Conservation (phyloP, 2,888 invertebrate species). For the Neelides folsomi region DNA sequence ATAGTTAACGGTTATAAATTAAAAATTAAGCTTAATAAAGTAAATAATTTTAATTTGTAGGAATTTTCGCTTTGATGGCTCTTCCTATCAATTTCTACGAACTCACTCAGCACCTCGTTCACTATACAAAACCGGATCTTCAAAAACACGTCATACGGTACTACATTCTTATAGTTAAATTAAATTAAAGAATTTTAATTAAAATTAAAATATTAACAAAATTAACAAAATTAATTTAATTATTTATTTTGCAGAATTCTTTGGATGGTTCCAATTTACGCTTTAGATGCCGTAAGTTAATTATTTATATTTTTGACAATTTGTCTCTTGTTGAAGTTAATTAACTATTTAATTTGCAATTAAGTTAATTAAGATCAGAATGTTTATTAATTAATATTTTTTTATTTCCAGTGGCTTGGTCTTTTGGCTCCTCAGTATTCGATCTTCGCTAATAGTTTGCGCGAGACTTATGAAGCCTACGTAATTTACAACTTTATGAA, state of each 20-base stretch:
- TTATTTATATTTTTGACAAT: not conserved
- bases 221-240: not conserved
- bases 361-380: not conserved
- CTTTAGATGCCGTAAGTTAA: slow-evolving; percentile 71
- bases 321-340: not conserved
- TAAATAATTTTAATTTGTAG: slow-evolving; percentile 35
- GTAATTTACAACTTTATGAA: slow-evolving; percentile 97
- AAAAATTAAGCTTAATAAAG: slow-evolving; percentile 45
- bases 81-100: slow-evolving; percentile 89
- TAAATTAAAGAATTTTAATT: not conserved
- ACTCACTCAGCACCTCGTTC: slow-evolving; percentile 83
- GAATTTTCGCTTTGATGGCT: slow-evolving; percentile 79
- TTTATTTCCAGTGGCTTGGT: slow-evolving; percentile 60
- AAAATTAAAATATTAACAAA: not conserved
- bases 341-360: not conserved
- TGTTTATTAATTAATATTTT: not conserved
- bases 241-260: slow-evolving; percentile 54
- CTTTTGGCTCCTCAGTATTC: slow-evolving; percentile 72
- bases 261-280: slow-evolving; percentile 98
- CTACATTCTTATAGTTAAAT: not conserved
- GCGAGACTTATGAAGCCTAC: slow-evolving; percentile 96
- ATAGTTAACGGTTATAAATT: too few species aligned
- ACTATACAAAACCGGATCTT: slow-evolving; percentile 79
- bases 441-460: slow-evolving; percentile 79
- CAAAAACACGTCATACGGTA: slow-evolving; percentile 89